Percentiles rank a stretch among this genome's conserved stretches.
These are phyloP conservation scores for Enteromius argenteus DNA, from an alignment of 2,797 vertebrate species.

Conservation along the genomic window DNA sequence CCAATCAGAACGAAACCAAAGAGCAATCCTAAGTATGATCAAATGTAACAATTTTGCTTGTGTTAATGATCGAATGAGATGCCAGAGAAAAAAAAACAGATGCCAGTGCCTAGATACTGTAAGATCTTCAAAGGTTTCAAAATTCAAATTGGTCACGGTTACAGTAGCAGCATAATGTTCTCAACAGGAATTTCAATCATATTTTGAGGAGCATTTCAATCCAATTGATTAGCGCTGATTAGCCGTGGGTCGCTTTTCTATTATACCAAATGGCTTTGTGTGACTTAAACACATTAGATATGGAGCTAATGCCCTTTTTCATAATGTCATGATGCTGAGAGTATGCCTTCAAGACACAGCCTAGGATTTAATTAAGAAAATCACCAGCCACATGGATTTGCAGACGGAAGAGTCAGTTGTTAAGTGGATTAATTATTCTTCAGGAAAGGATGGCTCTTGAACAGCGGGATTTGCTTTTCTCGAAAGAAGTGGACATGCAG, in stretches of 20 bases:
- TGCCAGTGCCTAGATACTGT: background rate
- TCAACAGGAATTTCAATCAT: conserved; percentile 29
- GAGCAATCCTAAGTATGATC: background rate
- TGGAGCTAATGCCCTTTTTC: conserved; percentile 46
- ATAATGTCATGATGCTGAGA: conserved; percentile 47
- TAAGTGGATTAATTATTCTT: conserved; percentile 68
- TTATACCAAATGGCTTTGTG: conserved; percentile 37
- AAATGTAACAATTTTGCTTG: background rate
- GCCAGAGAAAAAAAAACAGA: background rate
- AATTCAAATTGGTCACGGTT: conserved; percentile 37
- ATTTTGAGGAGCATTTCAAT: conserved; percentile 46
- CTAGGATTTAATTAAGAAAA: conserved; percentile 69
- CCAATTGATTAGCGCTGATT: conserved; percentile 49
- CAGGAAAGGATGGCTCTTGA: conserved; percentile 47
- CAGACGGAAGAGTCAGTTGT: conserved; percentile 51
- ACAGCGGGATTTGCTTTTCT: conserved; percentile 26
- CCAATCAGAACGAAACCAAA: background rate
- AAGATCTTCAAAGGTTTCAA: conserved; percentile 29
- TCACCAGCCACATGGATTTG: conserved; percentile 63
- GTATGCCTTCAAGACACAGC: conserved; percentile 57
- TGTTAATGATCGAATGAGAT: conserved; percentile 13
- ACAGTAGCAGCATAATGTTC: conserved; percentile 35
- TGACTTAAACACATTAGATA: conserved; percentile 51
- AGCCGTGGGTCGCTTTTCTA: conserved; percentile 25
- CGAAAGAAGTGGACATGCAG: conserved; percentile 15